Conservation (phyloP, 2,797 vertebrate genomes). For the Rhodeus uyekii region DNA sequence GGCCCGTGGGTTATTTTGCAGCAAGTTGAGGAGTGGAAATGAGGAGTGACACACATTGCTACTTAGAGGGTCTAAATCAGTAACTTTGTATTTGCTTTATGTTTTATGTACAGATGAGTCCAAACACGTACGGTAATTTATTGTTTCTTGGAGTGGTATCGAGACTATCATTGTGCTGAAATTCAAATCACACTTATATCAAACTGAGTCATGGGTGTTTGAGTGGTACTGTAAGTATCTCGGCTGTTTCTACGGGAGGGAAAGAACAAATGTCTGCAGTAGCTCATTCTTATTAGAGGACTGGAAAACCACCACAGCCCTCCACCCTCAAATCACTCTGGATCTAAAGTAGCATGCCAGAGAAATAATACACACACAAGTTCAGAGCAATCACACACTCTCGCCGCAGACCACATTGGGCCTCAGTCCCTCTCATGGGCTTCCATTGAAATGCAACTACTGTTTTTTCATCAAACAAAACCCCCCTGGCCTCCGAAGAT, state of each 20-base stretch:
- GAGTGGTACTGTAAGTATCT: background rate
- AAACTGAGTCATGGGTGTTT: slow-evolving; percentile 10
- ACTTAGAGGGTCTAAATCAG: slow-evolving; percentile 45
- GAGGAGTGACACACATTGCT: slow-evolving; percentile 59
- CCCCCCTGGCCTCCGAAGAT: slow-evolving; percentile 46
- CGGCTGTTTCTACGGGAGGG: background rate
- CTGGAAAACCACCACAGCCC: slow-evolving; percentile 64
- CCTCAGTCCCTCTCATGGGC: slow-evolving; percentile 67
- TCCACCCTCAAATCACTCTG: slow-evolving; percentile 56
- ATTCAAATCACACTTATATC: slow-evolving; percentile 11
- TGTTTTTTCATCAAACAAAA: slow-evolving; percentile 81
- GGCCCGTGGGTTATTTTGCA: slow-evolving; percentile 51
- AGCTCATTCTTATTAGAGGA: slow-evolving; percentile 59
- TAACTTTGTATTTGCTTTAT: slow-evolving; percentile 10
- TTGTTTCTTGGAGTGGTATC: slow-evolving; percentile 17
- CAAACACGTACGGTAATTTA: slow-evolving; percentile 1
- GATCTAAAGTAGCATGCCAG: slow-evolving; percentile 70
- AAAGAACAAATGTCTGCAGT: slow-evolving; percentile 26
- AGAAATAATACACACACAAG: slow-evolving; percentile 51
- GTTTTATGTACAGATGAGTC: slow-evolving; percentile 28
- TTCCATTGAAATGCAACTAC: slow-evolving; percentile 74
- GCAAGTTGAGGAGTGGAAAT: slow-evolving; percentile 66
- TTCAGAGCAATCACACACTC: slow-evolving; percentile 51
- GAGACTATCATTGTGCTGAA: background rate
- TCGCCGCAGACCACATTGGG: slow-evolving; percentile 68